Evolutionary conservation across 2,797 vertebrate genomes (phyloP).

Genomic region (Nannoperca obscura): DNA sequence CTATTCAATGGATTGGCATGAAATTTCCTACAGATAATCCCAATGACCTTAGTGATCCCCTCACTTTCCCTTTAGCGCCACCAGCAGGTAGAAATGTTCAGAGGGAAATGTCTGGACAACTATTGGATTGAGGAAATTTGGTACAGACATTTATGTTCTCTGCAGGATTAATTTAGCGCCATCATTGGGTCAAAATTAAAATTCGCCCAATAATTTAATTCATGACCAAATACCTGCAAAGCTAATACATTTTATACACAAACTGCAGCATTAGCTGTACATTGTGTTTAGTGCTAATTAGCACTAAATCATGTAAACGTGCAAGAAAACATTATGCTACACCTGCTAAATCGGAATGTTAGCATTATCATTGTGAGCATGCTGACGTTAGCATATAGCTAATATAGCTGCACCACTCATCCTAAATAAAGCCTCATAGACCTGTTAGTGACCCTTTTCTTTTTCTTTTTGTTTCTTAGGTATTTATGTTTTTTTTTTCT

Average conservation of each 20-base stretch:
- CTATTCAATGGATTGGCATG: background rate
- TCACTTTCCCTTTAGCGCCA: background rate
- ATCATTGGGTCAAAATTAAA: too few species aligned
- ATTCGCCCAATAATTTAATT: too few species aligned
- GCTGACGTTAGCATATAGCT: constrained; percentile 16
- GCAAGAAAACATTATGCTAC: background rate
- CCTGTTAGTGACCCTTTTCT: too few species aligned
- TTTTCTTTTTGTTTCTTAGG: too few species aligned
- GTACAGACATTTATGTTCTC: background rate
- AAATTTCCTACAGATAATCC: background rate
- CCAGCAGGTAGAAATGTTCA: background rate
- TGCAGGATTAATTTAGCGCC: background rate
- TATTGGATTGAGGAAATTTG: background rate
- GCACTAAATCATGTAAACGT: background rate
- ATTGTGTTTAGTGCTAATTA: background rate
- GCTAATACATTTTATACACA: background rate
- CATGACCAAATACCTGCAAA: background rate
- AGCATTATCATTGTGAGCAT: background rate
- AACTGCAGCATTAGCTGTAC: background rate
- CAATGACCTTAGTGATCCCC: background rate
- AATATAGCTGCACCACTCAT: background rate
- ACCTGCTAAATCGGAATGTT: too few species aligned
- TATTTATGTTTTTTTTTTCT: background rate
- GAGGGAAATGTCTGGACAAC: background rate
- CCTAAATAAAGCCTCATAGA: too few species aligned